A percentile compares a stretch with the other conserved stretches of the same genome.
These are phyloP conservation scores for Tenebrio molitor DNA, from an alignment of 1,140 invertebrate species.

Conservation along the genomic window DNA sequence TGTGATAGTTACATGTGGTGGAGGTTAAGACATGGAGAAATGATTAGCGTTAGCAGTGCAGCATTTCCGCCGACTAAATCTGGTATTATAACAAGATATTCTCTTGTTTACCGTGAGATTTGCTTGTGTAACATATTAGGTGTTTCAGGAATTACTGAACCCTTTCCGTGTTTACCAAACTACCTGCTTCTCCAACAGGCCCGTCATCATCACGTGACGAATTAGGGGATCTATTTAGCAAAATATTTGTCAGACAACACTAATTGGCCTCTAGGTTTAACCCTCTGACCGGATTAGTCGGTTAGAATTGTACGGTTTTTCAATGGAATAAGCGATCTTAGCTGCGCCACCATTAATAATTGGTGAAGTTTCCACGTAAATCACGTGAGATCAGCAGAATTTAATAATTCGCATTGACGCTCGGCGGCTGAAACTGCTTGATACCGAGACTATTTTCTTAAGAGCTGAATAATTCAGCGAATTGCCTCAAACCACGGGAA, in stretches of 20 bases:
- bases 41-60: conserved; percentile 22
- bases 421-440: conserved; percentile 31
- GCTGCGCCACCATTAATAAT: conserved; percentile 11
- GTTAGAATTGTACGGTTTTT: neutral
- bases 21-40: conserved; percentile 17
- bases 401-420: conserved; percentile 39
- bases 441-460: conserved; percentile 38
- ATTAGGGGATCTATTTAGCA: conserved; percentile 25
- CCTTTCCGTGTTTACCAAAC: conserved; percentile 25
- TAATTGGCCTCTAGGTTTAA: conserved; percentile 11
- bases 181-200: conserved; percentile 20
- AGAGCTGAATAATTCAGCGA: conserved; percentile 26
- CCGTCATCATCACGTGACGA: conserved; percentile 24
- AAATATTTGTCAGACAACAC: conserved; percentile 26
- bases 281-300: neutral
- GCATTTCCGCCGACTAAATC: conserved; percentile 23
- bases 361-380: conserved; percentile 35
- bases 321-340: conserved; percentile 10
- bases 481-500: conserved; percentile 30
- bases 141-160: conserved; percentile 36
- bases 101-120: conserved; percentile 34
- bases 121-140: conserved; percentile 39
- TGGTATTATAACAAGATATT: conserved; percentile 38
- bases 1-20: conserved; percentile 14
- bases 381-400: conserved; percentile 35